Evolutionary conservation across 2,797 vertebrate genomes (phyloP).

Genomic region (Gymnodraco acuticeps): DNA sequence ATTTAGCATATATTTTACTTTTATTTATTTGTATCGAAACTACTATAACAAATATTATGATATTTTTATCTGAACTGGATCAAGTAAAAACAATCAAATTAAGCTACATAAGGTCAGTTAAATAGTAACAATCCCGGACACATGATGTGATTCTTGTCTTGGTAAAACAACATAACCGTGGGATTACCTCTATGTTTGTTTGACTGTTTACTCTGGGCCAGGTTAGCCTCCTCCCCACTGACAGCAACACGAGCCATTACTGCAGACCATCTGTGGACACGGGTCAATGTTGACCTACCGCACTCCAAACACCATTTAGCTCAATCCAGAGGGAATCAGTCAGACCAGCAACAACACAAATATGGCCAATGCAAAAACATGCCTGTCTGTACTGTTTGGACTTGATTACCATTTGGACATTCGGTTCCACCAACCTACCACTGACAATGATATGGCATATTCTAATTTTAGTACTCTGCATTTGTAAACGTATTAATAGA

Average conservation of each 20-base stretch:
- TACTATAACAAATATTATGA: not conserved
- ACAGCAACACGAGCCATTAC: constrained; percentile 69
- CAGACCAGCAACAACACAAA: constrained; percentile 46
- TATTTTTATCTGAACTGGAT: not conserved
- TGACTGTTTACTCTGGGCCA: constrained; percentile 71
- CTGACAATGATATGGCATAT: not conserved
- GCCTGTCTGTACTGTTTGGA: constrained; percentile 11
- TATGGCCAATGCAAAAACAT: constrained; percentile 18
- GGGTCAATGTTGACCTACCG: constrained; percentile 74
- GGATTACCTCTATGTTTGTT: constrained; percentile 73
- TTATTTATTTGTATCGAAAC: not conserved
- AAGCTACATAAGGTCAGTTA: not conserved
- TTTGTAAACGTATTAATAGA: not conserved
- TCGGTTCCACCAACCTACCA: not conserved
- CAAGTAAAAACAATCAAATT: too few species aligned
- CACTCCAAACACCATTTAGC: constrained; percentile 66
- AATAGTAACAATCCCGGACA: not conserved
- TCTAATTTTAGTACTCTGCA: not conserved
- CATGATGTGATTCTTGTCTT: constrained; percentile 15
- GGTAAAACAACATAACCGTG: constrained; percentile 49
- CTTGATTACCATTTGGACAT: not conserved
- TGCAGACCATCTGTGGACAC: constrained; percentile 78
- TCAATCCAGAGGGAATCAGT: constrained; percentile 54
- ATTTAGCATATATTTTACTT: not conserved
- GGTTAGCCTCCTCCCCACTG: constrained; percentile 36